Base-by-base conservation (phyloP, 2,888 invertebrate genomes). In the Belgica antarctica region DNA sequence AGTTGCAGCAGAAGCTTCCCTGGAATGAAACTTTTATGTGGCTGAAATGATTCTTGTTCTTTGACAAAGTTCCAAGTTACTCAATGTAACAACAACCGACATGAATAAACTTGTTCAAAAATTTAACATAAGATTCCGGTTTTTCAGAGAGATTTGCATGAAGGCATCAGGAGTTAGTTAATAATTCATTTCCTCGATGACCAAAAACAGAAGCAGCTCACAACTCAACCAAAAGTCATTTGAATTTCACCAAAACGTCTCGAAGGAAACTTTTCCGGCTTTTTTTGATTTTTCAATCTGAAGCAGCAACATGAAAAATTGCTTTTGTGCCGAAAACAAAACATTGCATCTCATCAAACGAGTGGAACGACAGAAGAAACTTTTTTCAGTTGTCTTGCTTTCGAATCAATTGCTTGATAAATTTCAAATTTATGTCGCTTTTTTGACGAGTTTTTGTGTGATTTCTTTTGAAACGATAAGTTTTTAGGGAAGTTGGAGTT, bases 271-370 rank as follows among this genome's bases (percentile, higher is more conserved):
- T 41, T 31, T 31, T 31, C 31, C 10, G 4, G 31, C 10, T 10
- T 10, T 10, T 31, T 31, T 31, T 31, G 31, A 31, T 31, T 31
- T 31, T 31, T 31, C 31, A 31, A 31, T 31, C n/a, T 31, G 31
- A 31, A 31, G 10, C 31, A n/a, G 28, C 25, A 27, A 61, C 24
- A 61, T 61, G 61, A 61, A 61, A 61, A 61, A 61, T 61, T 25
- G 61, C 15, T 61, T 27, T 15, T 61, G 61, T 25, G 27, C 25
- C 24, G 15, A 61, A 47, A 59, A 57, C 25, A 25, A 28, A 15
- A 22, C 47, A 8, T 47, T 47, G 31, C 31, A 31, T 31, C 31
- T 31, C 31, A 31, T 31, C 31, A 31, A 31, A 31, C 31, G 10
- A 31, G 10, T 10, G 10, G 10, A 31, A 31, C 4, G 31, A 31